Evolutionary conservation across 2,888 invertebrate genomes (phyloP), one percentile per base, ranked within the genome.

Genomic region (Biston betularia): DNA sequence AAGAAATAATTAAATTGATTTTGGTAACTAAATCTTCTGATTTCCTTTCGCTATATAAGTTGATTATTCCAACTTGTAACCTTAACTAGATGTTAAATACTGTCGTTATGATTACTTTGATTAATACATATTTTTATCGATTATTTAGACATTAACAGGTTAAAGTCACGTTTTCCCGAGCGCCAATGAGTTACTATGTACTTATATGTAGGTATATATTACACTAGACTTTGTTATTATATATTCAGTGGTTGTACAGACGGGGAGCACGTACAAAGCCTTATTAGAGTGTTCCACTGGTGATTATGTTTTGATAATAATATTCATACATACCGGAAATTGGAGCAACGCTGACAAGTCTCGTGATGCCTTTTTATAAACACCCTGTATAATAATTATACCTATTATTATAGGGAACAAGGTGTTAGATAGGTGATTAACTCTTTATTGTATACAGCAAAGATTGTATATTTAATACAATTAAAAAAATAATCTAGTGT

Each of bases 151-250:
- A 24, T 48, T 58, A 42, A 52, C 52, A 66, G 64, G 65, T 67
- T 57, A 44, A 67, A 75, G 70, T 71, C 74, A 73, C 72, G 74
- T 73, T 45, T 45, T 45, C 50, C 52, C 62, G 56, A 70, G 65
- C 70, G 69, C 65, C 69, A 68, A 12, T 40, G 11, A 59, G 48
- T 42, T 59, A 56, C 35, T 38, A 58, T 59, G 44, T 48, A 54
- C 44, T 24, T 24, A 24, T 24, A 3, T 62, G 60, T 48, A n/a
- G n/a, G n/a, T n/a, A 6, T 58, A 65, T 58, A 65, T 59, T 52
- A 53, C 46, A 46, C 15, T 48, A 33, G 0, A 14, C 9, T 11
- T 24, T 33, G 15, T 44, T 63, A 57, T 56, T 60, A 50, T 14
- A 34, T 63, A 68, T 63, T 63, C 67, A 55, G 59, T 68, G 55